phyloP scores from a whole-genome alignment of 2,888 invertebrate genomes.

The Augiades crinisus region DNA sequence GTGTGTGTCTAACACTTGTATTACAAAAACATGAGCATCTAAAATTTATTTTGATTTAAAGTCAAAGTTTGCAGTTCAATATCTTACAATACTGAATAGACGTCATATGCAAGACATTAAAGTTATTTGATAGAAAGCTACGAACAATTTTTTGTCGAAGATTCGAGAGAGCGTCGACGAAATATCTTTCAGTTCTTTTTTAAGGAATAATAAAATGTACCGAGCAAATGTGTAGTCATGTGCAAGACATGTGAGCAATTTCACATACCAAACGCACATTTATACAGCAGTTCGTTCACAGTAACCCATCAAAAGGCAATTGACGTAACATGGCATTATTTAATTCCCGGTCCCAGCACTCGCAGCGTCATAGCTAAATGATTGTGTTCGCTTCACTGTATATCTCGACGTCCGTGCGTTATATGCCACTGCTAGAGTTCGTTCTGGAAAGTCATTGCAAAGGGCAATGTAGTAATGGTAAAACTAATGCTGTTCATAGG shows the following conservation, averaged over 20 bases:
- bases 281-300: neutral
- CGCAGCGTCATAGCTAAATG: neutral
- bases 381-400: neutral
- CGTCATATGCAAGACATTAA: too few species aligned
- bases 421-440: neutral
- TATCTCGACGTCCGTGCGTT: neutral
- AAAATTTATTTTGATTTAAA: too few species aligned
- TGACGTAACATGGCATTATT: constrained; percentile 15
- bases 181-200: neutral
- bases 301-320: neutral
- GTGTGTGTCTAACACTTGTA: too few species aligned
- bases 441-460: neutral
- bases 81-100: too few species aligned
- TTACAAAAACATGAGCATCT: too few species aligned
- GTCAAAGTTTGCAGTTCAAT: too few species aligned
- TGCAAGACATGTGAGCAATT: neutral
- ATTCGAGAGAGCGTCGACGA: too few species aligned
- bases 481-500: too few species aligned
- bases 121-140: too few species aligned
- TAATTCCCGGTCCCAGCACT: constrained; percentile 3
- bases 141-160: too few species aligned
- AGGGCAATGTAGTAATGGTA: too few species aligned
- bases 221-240: neutral
- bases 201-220: neutral
- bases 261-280: neutral